Evolutionary conservation across 2,888 invertebrate genomes (phyloP).

Genomic region (Odontothrips loti): DNA sequence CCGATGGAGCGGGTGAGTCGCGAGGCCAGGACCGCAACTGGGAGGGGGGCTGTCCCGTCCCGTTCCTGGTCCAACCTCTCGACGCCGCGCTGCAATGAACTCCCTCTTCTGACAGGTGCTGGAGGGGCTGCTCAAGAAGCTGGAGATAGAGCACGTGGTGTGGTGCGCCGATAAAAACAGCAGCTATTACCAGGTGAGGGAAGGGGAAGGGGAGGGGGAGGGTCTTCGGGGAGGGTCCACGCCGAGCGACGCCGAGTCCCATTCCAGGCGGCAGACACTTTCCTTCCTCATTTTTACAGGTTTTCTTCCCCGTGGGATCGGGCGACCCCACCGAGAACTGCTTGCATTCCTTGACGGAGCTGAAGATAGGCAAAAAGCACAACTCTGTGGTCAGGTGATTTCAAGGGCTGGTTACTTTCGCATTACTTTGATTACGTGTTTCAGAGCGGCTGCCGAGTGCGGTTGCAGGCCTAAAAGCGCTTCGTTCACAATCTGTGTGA

Average conservation of each 20-base stretch:
- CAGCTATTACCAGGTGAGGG: constrained; percentile 60
- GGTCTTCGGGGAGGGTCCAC: background rate
- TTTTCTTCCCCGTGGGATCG: constrained; percentile 62
- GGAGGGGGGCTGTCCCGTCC: too few species aligned
- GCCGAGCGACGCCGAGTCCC: too few species aligned
- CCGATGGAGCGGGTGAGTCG: constrained; percentile 19
- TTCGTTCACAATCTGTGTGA: background rate
- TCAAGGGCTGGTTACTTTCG: background rate
- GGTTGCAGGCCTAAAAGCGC: background rate
- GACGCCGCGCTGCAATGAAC: background rate
- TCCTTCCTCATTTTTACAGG: constrained; percentile 40
- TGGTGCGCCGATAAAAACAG: constrained; percentile 66
- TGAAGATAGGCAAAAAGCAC: constrained; percentile 64
- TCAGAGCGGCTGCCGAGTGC: background rate
- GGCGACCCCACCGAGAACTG: constrained; percentile 70
- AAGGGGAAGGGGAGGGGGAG: background rate
- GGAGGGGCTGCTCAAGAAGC: constrained; percentile 61
- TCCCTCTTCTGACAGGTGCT: constrained; percentile 53
- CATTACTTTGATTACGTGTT: too few species aligned
- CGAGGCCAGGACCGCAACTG: background rate
- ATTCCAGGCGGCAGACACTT: too few species aligned
- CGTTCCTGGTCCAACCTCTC: background rate
- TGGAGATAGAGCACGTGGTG: constrained; percentile 64
- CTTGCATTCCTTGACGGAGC: constrained; percentile 66
- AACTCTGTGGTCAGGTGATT: constrained; percentile 61